These are phyloP conservation scores for Helicorthomorpha holstii DNA, from an alignment of 1,140 invertebrate species.

Conservation along the genomic window DNA sequence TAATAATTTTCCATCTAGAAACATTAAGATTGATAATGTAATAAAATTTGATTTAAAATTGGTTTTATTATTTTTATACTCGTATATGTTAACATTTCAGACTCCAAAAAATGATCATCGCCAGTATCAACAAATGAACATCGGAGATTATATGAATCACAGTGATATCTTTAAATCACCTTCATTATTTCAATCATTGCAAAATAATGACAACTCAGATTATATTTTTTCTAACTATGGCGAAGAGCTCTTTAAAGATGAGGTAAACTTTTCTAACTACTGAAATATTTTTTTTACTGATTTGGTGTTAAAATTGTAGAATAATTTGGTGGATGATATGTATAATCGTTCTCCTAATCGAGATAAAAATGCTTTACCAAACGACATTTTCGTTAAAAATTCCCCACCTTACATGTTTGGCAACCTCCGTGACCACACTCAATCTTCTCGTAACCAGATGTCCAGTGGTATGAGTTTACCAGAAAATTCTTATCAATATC, in stretches of 20 bases:
- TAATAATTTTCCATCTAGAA: neutral
- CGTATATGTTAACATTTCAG: neutral
- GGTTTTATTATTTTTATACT: neutral
- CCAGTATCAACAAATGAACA: too few species aligned
- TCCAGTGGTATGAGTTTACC: neutral
- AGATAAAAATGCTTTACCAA: too few species aligned
- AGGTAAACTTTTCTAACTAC: too few species aligned
- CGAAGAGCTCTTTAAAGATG: too few species aligned
- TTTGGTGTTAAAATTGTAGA: neutral
- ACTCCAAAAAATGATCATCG: too few species aligned
- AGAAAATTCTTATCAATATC: neutral
- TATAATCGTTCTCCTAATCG: neutral
- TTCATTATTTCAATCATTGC: too few species aligned
- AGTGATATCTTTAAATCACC: too few species aligned
- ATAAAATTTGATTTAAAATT: neutral
- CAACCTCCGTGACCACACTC: neutral
- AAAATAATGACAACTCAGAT: too few species aligned
- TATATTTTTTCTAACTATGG: too few species aligned
- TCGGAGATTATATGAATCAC: too few species aligned
- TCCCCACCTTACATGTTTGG: neutral
- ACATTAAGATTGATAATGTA: neutral
- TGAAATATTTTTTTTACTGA: too few species aligned
- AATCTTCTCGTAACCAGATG: neutral
- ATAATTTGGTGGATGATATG: neutral
- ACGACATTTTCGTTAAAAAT: too few species aligned